These are phyloP conservation scores for Steinernema feltiae DNA, from an alignment of 1,140 invertebrate species.

Conservation along the genomic window DNA sequence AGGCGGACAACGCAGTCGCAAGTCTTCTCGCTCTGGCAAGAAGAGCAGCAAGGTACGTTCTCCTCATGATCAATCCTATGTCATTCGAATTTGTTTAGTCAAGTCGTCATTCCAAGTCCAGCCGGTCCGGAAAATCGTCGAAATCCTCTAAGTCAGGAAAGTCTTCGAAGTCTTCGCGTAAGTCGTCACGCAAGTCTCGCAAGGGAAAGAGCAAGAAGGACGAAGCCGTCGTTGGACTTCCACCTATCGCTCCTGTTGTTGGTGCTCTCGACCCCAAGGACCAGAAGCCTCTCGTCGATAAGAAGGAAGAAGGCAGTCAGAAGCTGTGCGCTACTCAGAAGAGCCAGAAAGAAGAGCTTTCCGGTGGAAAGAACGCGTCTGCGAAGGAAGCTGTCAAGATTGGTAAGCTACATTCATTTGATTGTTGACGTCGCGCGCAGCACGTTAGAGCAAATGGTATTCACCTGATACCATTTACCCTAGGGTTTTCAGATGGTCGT, in stretches of 20 bases:
- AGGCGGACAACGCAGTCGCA: neutral
- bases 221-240: neutral
- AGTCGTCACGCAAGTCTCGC: neutral
- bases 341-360: neutral
- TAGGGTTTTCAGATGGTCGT: neutral
- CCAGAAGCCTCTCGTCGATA: neutral
- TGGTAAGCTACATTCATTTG: neutral
- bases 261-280: neutral
- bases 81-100: neutral
- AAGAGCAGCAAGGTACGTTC: neutral
- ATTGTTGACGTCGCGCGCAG: neutral
- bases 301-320: neutral
- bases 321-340: neutral
- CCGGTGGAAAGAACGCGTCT: neutral
- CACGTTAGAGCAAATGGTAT: too few species aligned
- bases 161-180: neutral
- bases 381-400: neutral
- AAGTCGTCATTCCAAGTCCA: neutral
- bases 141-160: neutral
- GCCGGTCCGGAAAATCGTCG: neutral
- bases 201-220: slow-evolving; percentile 12
- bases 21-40: neutral
- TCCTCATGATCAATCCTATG: neutral
- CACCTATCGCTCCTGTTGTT: neutral
- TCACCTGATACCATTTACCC: too few species aligned